Evolutionary conservation across 2,797 vertebrate genomes (phyloP), one percentile per base, ranked within the genome.

Genomic region (Antennarius maculatus): DNA sequence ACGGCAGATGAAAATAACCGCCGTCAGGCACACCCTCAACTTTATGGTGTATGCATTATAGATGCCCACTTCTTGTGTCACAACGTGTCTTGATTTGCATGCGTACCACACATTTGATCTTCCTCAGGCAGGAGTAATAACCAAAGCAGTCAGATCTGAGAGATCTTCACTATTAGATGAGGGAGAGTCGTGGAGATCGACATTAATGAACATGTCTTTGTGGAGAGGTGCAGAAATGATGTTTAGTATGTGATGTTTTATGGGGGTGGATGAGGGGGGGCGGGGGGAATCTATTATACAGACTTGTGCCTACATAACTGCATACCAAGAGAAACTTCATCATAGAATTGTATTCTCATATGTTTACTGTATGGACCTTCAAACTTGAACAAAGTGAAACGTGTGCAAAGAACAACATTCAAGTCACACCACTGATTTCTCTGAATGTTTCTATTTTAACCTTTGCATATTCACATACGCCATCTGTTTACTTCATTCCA

Each of bases 41-140:
- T 39, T 23, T 69, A 74, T 11, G 51, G 27, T 5, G 2, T 16
- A 74, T 87, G 77, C 76, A 88, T 89, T 82, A 89, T 86, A 68
- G 59, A 89, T 86, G 77, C 69, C 63, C 78, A 69, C 73, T 74
- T 86, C 82, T 67, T 71, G 59, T 79, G 81, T 79, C 76, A 67
- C 50, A 76, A 71, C 68, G 58, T 60, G 67, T 61, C 71, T 66
- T 73, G 50, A 75, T 80, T 81, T 78, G 74, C 71, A 80, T 81
- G 73, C 63, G 8, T n/a, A 39, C 50, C 66, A 54, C 42, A 12
- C 79, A 80, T 87, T 82, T 87, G 76, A 88, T 89, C 78, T 78
- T 74, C 68, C 61, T 23, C 42, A 13, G 49, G 76, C 69, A 71
- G 79, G 69, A 81, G 79, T 76, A 79, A 74, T 59, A 84, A 81